Percentiles rank a stretch among this genome's conserved stretches.
Evolutionary conservation across 2,888 invertebrate species (phyloP).

Genomic region (Deilephila porcellus): DNA sequence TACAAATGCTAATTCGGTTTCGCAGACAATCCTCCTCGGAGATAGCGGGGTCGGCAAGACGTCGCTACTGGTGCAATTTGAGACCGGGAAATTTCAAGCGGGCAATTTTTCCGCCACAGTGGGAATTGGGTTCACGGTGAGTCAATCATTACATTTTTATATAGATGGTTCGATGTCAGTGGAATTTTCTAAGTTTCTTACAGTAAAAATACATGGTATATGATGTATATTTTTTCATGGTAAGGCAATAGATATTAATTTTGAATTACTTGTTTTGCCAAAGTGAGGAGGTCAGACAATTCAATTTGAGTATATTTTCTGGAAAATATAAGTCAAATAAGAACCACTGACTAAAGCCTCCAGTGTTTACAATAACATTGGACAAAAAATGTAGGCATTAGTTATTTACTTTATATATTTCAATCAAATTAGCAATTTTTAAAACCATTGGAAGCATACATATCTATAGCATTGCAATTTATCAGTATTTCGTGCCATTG

Average conservation of each 20-base stretch:
- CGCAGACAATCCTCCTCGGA: constrained; percentile 95
- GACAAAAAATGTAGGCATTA: background rate
- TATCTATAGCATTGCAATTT: no score
- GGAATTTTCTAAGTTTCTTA: background rate
- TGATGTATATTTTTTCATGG: no score
- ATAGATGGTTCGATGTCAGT: background rate
- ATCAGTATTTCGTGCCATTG: background rate
- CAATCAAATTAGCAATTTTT: no score
- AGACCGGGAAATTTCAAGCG: constrained; percentile 95
- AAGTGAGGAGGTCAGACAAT: no score
- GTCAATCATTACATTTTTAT: constrained; percentile 58
- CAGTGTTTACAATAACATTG: background rate
- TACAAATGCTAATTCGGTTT: constrained; percentile 38
- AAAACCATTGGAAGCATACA: no score
- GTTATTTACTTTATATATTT: no score
- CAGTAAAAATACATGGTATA: no score
- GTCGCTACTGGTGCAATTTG: constrained; percentile 95
- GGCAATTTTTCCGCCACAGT: constrained; percentile 97
- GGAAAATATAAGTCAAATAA: background rate
- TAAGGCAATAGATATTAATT: no score
- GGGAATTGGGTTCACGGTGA: constrained; percentile 97
- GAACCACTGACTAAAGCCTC: background rate
- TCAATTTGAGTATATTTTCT: no score
- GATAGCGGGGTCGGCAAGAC: constrained; percentile 98
- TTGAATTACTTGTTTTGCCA: no score